Base-by-base conservation (phyloP, 1,140 invertebrate species). In the Schmidtea mediterranea region DNA sequence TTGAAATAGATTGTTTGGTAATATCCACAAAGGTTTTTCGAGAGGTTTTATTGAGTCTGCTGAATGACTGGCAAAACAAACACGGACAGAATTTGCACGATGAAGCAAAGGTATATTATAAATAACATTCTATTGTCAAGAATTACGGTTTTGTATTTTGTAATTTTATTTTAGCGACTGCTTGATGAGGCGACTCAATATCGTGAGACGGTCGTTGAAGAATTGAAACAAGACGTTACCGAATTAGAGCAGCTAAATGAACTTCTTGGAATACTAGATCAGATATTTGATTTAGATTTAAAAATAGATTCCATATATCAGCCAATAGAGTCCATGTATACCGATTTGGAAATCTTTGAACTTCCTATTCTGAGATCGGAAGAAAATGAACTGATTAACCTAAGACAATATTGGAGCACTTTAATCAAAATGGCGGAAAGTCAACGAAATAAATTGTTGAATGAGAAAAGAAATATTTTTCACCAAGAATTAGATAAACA, bases 401-500 rank as follows among this genome's bases (percentile, higher is more conserved):
- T 67, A 16, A 51, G 63, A 39, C 58, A 59, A 16, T 59, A 58
- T 43, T 67, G 65, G 65, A 46, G 55, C 15, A 56, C 60, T 36
- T 48, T 67, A 22, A 54, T 64, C 48, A 58, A 62, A 43, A 52
- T 64, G 24, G 61, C 63, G 8, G 63, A 66, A 10, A 54, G 57
- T 46, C 60, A 64, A 6, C 43, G 61, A 48, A 55, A 59, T 19
- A 54, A 56, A 21, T 55, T 67, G 15, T 52, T 67, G n/a, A 63
- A 62, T 51, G 61, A 67, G 45, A 56, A 60, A 48, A 43, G 65
- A 36, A 58, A 57, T 40, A 55, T 59, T 15, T 62, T 67, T 56
- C 62, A 65, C 52, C 62, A 67, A 52, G 62, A 66, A 53, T 55
- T 67, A 19, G 63, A 67, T 52, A 65, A 66, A 54, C 62, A 67